A percentile compares a stretch with the other conserved stretches of the same genome.
phyloP scores from a whole-genome alignment of 2,113 vertebrate genomes.

The Hemichromis elongatus region DNA sequence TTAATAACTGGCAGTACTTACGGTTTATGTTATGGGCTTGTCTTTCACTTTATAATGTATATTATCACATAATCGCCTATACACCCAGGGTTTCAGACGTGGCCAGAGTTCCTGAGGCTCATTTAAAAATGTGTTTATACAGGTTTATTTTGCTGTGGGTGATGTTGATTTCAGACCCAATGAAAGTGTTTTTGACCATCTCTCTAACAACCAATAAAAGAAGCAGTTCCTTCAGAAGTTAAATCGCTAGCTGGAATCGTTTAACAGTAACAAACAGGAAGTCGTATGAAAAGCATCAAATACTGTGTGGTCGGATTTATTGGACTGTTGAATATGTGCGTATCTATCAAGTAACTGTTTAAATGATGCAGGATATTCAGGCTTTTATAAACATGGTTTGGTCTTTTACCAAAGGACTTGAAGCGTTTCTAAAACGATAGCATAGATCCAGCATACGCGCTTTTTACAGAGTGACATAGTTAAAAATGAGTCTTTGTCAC shows the following conservation, averaged over 20 bases:
- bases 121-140: not conserved
- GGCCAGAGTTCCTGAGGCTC: rapidly evolving
- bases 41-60: not conserved
- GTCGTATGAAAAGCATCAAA: not conserved
- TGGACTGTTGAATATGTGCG: not conserved
- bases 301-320: not conserved
- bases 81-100: not conserved
- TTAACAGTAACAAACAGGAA: not conserved
- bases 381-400: not conserved
- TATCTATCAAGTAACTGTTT: not conserved
- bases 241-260: not conserved
- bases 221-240: not conserved
- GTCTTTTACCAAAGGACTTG: rapidly evolving
- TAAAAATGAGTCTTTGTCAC: not conserved
- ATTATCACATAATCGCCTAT: not conserved
- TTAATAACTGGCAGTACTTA: not conserved
- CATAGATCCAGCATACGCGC: rapidly evolving
- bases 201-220: not conserved
- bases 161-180: not conserved
- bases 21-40: not conserved
- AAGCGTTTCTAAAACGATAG: not conserved
- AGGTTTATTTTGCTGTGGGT: not conserved
- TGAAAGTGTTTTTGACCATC: not conserved
- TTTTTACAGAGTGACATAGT: not conserved
- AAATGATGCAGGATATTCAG: not conserved